Evolutionary conservation across 2,888 invertebrate species (phyloP).

Genomic region (Molanna angustata): DNA sequence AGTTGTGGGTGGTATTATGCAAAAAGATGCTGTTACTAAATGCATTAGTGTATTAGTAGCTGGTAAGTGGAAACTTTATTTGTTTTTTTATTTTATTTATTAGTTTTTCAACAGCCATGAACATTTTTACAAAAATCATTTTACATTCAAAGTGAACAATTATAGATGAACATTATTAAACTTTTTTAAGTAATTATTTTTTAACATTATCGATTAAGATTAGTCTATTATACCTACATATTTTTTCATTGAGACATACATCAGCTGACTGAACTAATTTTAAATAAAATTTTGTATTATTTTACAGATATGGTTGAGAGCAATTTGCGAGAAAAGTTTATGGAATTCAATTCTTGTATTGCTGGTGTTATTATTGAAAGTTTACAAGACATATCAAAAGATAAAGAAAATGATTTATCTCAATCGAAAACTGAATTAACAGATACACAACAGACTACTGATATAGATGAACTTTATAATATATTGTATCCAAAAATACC

Average conservation of each 20-base stretch:
- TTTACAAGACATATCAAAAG: constrained; percentile 40
- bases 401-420: constrained; percentile 14
- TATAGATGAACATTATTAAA: too few species aligned
- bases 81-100: neutral
- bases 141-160: too few species aligned
- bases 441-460: constrained; percentile 12
- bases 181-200: too few species aligned
- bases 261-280: too few species aligned
- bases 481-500: constrained; percentile 40
- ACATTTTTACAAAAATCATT: too few species aligned
- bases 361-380: constrained; percentile 41
- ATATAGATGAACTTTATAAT: constrained; percentile 39
- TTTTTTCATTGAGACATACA: too few species aligned
- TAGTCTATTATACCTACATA: too few species aligned
- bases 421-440: constrained; percentile 9
- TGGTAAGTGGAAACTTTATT: constrained; percentile 35
- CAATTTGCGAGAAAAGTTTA: constrained; percentile 41
- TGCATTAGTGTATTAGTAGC: constrained; percentile 35
- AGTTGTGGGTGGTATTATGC: constrained; percentile 26
- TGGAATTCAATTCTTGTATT: constrained; percentile 41
- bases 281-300: too few species aligned
- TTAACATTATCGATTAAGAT: too few species aligned
- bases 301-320: constrained; percentile 43
- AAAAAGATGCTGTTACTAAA: constrained; percentile 30
- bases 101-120: too few species aligned